Base-by-base conservation (phyloP, 2,113 vertebrate species). In the Ctenomys sociabilis region DNA sequence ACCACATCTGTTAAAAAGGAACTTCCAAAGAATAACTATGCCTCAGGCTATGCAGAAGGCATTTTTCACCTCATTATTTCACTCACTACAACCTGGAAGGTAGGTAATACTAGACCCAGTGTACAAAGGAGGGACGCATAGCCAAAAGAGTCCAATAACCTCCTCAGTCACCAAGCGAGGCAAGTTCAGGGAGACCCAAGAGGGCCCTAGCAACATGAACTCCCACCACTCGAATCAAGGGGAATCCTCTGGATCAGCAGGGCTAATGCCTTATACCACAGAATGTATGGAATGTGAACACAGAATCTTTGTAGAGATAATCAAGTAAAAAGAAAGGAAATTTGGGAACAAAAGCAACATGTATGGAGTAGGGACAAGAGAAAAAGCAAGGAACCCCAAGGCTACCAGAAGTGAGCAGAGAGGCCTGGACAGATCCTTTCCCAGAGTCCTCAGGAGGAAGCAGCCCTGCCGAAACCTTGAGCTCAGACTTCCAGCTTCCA, bases 261-360 rank as follows among this genome's bases (percentile, higher is more conserved):
- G 3, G 12, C 24, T 81, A 52, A 93, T 24, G 7, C 49, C 8
- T 68, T 3, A n/a, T 3, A 72, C 24, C 52, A 78, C 54, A 72
- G 77, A 88, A 78, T 72, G 5, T 21, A 84, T 19, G 28, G 95
- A 37, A 81, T 75, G 93, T 54, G 84, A 63, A 85, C 28, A 45
- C 37, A 54, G n/a, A 43, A 28, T 82, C 88, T 93, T 82, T 63
- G 40, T 0, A 85, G 70, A 81, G 49, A 49, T 73, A 82, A 92
- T 81, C 82, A 91, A 82, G 24, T 66, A 43, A 83, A 91, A 78
- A 80, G 72, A 88, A 49, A 22, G 24, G 83, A 84, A 52, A 88
- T 64, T 43, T 91, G 43, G 72, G 59, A 59, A 35, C 54, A 52
- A 82, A 35, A 77, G 59, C 75, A 28, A 61, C 19, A 43, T 1